Percentiles rank a stretch among this genome's conserved stretches.
These are phyloP conservation scores for Oriolus oriolus DNA, from an alignment of 2,113 vertebrate species.

Conservation along the genomic window DNA sequence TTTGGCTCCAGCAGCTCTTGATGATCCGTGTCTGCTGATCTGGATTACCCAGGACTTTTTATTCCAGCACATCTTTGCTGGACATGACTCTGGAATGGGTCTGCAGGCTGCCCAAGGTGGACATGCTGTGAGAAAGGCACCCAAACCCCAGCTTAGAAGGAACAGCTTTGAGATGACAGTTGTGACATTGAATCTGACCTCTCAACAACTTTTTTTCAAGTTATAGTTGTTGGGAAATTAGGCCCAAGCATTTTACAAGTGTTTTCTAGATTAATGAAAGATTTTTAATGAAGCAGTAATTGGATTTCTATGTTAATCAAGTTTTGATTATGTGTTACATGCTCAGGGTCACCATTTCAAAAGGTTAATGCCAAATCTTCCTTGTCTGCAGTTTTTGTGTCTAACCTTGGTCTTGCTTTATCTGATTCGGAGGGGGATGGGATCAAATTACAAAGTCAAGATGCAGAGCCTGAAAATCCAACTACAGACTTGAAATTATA, in stretches of 20 bases:
- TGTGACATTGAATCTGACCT: not conserved
- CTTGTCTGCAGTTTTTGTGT: not conserved
- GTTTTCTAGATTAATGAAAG: conserved; percentile 20
- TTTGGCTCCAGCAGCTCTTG: not conserved
- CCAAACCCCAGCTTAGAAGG: not conserved
- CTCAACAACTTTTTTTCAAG: not conserved
- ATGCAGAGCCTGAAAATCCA: not conserved
- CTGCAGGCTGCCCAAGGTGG: not conserved
- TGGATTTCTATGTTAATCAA: conserved; percentile 42
- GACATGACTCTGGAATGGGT: not conserved
- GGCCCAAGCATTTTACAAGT: not conserved
- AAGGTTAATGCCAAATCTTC: not conserved
- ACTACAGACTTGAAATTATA: not conserved
- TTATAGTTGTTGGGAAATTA: not conserved
- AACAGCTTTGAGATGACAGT: not conserved
- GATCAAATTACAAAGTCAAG: not conserved
- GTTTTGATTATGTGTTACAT: conserved; percentile 24
- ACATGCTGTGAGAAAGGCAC: not conserved
- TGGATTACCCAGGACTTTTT: not conserved
- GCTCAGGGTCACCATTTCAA: not conserved
- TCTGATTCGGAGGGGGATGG: not conserved
- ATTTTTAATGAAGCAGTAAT: conserved; percentile 20
- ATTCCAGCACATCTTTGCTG: not conserved
- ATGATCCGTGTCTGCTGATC: not conserved
- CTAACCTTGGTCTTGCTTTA: not conserved